A percentile compares a stretch with the other conserved stretches of the same genome.
These are phyloP conservation scores for Pelusios castaneus DNA, from an alignment of 2,113 vertebrate species.

Conservation along the genomic window DNA sequence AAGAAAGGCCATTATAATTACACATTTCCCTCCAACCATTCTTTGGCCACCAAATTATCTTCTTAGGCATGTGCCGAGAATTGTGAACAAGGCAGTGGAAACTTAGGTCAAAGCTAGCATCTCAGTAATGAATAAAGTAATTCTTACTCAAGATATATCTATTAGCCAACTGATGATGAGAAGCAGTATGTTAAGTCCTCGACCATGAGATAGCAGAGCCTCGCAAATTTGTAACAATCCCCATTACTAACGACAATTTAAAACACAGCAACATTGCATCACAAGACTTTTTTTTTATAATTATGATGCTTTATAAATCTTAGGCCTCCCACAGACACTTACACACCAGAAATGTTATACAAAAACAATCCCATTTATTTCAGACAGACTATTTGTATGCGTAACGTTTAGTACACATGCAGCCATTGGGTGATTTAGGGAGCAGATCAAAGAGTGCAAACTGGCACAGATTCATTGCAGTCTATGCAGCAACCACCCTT, in stretches of 20 bases:
- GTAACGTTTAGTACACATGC: neutral
- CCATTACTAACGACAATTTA: neutral
- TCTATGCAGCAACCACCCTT: neutral
- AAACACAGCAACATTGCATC: neutral
- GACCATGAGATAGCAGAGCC: neutral
- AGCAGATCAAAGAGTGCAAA: neutral
- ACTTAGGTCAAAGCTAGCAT: neutral
- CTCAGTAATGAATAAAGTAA: neutral
- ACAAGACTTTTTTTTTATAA: neutral
- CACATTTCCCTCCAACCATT: neutral
- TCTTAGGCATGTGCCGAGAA: neutral
- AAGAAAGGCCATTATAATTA: neutral
- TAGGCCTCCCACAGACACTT: neutral
- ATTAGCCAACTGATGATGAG: neutral
- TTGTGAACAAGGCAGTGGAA: neutral
- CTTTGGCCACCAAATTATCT: neutral
- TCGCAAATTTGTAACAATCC: neutral
- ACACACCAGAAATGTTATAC: neutral
- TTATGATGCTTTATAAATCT: neutral
- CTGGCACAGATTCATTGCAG: neutral
- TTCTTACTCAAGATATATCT: neutral
- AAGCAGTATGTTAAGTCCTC: neutral
- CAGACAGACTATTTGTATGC: neutral
- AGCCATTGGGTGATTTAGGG: neutral
- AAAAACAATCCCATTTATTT: neutral